A percentile compares a stretch with the other conserved stretches of the same genome.
Evolutionary conservation across 2,113 vertebrate genomes (phyloP).

Genomic region (Carettochelys insculpta): DNA sequence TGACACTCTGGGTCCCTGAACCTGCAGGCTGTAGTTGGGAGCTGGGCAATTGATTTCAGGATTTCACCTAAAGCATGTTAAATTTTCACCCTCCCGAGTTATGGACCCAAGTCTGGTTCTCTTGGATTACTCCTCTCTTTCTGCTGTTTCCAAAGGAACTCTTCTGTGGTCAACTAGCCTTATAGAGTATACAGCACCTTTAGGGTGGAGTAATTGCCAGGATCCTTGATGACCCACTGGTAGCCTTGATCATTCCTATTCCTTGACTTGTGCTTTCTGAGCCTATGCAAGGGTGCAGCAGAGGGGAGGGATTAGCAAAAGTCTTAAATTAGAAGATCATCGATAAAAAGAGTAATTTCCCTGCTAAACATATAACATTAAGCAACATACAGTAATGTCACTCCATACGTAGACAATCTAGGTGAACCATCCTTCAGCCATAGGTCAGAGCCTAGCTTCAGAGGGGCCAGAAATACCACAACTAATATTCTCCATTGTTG

Average conservation of each 20-base stretch:
- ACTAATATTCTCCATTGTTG: neutral
- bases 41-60: neutral
- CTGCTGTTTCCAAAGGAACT: neutral
- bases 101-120: neutral
- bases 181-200: neutral
- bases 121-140: neutral
- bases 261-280: neutral
- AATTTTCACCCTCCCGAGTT: neutral
- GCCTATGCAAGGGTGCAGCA: too few relatives aligned
- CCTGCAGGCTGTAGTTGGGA: neutral
- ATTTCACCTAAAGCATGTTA: neutral
- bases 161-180: neutral
- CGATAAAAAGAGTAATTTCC: neutral
- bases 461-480: neutral
- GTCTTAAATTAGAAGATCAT: neutral
- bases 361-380: neutral
- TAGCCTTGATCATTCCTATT: accelerated
- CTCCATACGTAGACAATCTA: neutral
- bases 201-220: neutral
- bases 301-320: neutral
- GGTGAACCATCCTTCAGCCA: neutral
- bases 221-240: neutral
- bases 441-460: neutral
- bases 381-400: neutral
- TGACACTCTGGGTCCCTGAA: too few relatives aligned